Base-by-base conservation (phyloP, 1,140 invertebrate species). In the Metaphire vulgaris region DNA sequence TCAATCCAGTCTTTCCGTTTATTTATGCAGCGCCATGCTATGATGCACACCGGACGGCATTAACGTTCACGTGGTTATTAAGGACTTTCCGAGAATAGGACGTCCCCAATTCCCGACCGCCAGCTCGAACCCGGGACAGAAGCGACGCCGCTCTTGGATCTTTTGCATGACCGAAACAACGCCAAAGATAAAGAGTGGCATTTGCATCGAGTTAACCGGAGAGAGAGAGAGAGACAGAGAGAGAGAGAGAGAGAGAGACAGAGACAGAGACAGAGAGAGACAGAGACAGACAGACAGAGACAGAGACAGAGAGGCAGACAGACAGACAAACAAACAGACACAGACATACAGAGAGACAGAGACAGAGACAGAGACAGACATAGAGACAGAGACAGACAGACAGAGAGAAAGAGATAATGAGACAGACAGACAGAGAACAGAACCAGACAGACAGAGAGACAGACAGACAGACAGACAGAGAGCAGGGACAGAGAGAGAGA, bases 211-310 rank as follows among this genome's bases (percentile, higher is more conserved):
- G n/a, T n/a, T n/a, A n/a, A n/a, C n/a, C 6, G 26, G 68, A 31
- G 6, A 69, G 68, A 69, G n/a, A 69, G 6, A 69, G 68, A 31
- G 68, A 69, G 68, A 69, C 26, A 69, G 26, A 31, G 26, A 26
- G 6, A 69, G 68, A 69, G 68, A 69, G 6, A 26, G 6, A 31
- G 6, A 69, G 6, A 69, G 68, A 69, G 68, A 31, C 41, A 56
- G 41, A 21, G 41, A 6, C 41, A 56, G 21, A 21, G 41, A n/a
- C n/a, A n/a, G n/a, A n/a, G n/a, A n/a, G n/a, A n/a, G n/a, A 12
- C 6, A 56, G 41, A 56, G 68, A 69, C 26, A 69, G 30, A 69
- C 6, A 26, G n/a, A 69, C n/a, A 26, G 68, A 69, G 6, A 69
- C 6, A 69, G n/a, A 69, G 6, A 69, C n/a, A 26, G n/a, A 69